Evolutionary conservation across 2,888 invertebrate species (phyloP), one percentile per base, ranked within the genome.

Genomic region (Seira ritae): DNA sequence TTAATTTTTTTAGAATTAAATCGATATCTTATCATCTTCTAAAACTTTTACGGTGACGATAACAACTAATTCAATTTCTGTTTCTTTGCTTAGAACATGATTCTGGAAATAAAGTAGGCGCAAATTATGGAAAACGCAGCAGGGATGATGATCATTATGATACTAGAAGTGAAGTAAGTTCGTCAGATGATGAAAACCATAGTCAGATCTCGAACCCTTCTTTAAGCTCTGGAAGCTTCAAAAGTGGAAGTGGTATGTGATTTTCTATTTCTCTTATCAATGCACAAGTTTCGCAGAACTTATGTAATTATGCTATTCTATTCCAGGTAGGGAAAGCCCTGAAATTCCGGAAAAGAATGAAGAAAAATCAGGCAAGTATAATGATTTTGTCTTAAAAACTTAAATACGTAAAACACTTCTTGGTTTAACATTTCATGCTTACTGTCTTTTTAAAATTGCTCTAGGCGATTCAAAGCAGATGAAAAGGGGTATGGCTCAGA

Each of bases 101-200:
- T 0, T 71, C 80, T 65, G 85, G 84, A 46, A 74, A 62, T 10
- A 79, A 84, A 55, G 10, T 42, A 15, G 55, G 55, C 8, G 19
- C 42, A 1, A 77, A 80, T 60, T 80, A 79, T 50, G 22, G 37
- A 4, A 12, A 62, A n/a, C 66, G 72, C 15, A 77, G 23, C 10
- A 72, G 73, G 23, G 78, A 83, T n/a, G 87, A 86, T 46, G 86
- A 86, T 55, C 80, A 87, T 60, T 96, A 95, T 90, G 96, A 96
- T 90, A 96, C 96, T 1, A 92, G 96, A 12, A 97, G 97, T 91
- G 97, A 97, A 92, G 96, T 97, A 37, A 96, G 96, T 72, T 96
- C 96, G 86, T 94, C 95, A 67, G 94, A 94, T 88, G 92, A 92
- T 80, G 94, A 94, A 86, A 93, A 93, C 79, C 87, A 88, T 42